Evolutionary conservation across 2,888 invertebrate genomes (phyloP).

Genomic region (Microctonus aethiopoides): DNA sequence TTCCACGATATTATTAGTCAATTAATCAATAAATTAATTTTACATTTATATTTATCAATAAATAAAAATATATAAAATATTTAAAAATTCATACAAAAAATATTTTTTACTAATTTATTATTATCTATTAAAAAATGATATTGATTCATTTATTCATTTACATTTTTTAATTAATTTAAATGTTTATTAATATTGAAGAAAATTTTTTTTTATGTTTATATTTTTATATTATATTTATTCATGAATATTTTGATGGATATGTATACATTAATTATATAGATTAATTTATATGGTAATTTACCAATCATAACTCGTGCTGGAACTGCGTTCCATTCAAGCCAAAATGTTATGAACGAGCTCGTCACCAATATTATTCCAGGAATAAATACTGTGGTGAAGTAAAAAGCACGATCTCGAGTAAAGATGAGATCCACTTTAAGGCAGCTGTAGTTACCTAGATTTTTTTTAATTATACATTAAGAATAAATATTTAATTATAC

Average conservation of each 20-base stretch:
- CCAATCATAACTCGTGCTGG: conserved; percentile 97
- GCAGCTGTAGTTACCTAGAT: conserved; percentile 93
- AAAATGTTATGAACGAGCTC: conserved; percentile 96
- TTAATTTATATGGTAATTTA: conserved; percentile 69
- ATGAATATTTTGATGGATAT: no score
- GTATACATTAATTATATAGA: no score
- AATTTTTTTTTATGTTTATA: no score
- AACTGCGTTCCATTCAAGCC: conserved; percentile 97
- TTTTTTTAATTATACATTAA: conserved; percentile 28
- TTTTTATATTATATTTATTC: no score
- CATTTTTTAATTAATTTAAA: no score
- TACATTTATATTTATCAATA: neutral
- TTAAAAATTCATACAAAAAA: no score
- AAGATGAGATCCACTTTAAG: conserved; percentile 93
- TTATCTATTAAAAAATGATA: no score
- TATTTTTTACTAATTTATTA: no score
- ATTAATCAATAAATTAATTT: conserved; percentile 10
- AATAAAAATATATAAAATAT: no score
- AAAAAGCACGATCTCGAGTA: conserved; percentile 95
- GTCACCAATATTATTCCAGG: conserved; percentile 96
- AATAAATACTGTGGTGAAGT: conserved; percentile 97
- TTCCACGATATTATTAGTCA: neutral
- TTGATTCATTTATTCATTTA: no score
- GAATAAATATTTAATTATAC: neutral
- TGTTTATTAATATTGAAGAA: no score